Evolutionary conservation across 2,797 vertebrate species (phyloP), one percentile per base, ranked within the genome.

Genomic region (Orestias chungarensis): DNA sequence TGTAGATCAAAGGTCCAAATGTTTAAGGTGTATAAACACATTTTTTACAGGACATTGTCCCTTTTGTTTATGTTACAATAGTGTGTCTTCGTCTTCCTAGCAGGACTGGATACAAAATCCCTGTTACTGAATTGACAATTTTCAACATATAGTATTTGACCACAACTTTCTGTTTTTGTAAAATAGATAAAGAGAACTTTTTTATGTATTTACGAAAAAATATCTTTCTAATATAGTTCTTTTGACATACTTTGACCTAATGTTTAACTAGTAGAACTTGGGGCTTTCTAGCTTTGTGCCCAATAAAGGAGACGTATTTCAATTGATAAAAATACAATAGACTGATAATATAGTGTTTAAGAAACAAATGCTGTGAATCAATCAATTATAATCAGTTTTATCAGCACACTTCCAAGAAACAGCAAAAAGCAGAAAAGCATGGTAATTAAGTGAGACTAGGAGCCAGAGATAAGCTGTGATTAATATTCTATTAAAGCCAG

Each of bases 401-500:
- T 81, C 70, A 40, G 29, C 18, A 64, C 69, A 81, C 73, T 79
- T 64, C 44, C 67, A 54, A 65, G 64, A 84, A 71, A 64, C 82
- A 68, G 70, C 72, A 79, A 75, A 84, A 75, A 78, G 86, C 78
- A 17, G 78, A 89, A 90, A 93, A 83, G 81, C 88, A 87, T 72
- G 92, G 82, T 89, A 92, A 93, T 95, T 94, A 94, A 92, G 59
- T 89, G 86, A 90, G 91, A 93, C 90, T 93, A 94, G 94, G 93
- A 94, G 90, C 93, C 91, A 93, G 91, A 84, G 87, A 93, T 94
- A 93, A 91, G 93, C 90, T 90, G 88, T 91, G 90, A 94, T 94
- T 94, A 94, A 95, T 94, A 94, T 94, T 93, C 89, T 73, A 94
- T 93, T 94, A 93, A 94, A 92, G 92, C 91, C 93, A 79, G 89